These are phyloP conservation scores for Psilanteris sp. DNA, from an alignment of 1,140 invertebrate species.

Conservation along the genomic window DNA sequence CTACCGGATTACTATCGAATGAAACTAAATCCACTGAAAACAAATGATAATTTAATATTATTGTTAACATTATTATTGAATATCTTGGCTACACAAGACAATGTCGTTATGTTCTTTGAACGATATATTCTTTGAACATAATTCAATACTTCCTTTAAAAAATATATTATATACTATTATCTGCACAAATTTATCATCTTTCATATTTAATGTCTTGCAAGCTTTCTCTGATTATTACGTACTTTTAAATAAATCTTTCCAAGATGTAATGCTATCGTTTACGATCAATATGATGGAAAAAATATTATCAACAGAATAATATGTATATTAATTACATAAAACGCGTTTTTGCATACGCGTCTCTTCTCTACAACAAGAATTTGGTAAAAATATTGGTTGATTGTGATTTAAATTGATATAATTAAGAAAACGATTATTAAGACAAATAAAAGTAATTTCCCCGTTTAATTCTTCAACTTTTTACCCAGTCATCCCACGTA, in stretches of 20 bases:
- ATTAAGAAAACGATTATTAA: slow-evolving; percentile 2
- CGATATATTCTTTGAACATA: slow-evolving; percentile 26
- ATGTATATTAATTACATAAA: too few species aligned
- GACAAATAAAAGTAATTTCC: slow-evolving; percentile 16
- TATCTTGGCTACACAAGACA: slow-evolving; percentile 10
- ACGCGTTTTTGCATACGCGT: too few species aligned
- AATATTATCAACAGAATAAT: too few species aligned
- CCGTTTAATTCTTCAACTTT: neutral
- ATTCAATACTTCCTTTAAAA: slow-evolving; percentile 42
- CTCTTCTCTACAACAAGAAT: neutral
- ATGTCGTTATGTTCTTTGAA: slow-evolving; percentile 35
- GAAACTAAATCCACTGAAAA: slow-evolving; percentile 19
- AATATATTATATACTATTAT: slow-evolving; percentile 19
- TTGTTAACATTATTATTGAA: slow-evolving; percentile 20
- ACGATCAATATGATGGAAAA: too few species aligned
- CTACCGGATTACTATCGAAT: slow-evolving; percentile 8
- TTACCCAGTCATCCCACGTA: slow-evolving; percentile 23
- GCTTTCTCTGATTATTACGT: neutral
- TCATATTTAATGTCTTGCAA: slow-evolving; percentile 28
- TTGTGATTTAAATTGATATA: neutral
- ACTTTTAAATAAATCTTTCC: slow-evolving; percentile 7
- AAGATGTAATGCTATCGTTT: too few species aligned
- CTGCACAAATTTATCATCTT: slow-evolving; percentile 15
- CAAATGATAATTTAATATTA: slow-evolving; percentile 27
- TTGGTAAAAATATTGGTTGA: too few species aligned